Conservation (phyloP, 2,888 invertebrate species). For the Hesperia comma region DNA sequence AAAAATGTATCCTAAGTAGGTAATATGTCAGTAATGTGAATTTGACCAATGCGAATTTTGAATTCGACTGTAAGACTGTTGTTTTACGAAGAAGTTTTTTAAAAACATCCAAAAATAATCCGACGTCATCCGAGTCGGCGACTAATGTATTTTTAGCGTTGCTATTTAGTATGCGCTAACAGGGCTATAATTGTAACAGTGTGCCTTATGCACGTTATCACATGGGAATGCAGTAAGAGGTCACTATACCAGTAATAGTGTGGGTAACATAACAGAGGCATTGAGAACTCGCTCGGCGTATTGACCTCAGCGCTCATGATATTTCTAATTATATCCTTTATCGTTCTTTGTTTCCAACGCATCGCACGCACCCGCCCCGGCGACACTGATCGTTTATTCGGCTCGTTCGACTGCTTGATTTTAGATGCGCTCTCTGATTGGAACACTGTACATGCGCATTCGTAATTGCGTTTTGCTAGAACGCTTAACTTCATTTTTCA, state of each 20-base stretch:
- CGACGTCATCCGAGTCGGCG: slow-evolving; percentile 16
- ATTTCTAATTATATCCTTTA: slow-evolving; percentile 72
- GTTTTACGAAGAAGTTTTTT: neutral
- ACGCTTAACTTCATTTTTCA: neutral
- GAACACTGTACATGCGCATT: neutral
- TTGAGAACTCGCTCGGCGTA: slow-evolving; percentile 61
- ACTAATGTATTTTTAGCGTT: slow-evolving; percentile 25
- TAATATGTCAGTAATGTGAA: too few relatives aligned
- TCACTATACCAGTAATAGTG: slow-evolving; percentile 68
- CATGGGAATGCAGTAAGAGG: slow-evolving; percentile 48
- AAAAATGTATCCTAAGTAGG: too few relatives aligned
- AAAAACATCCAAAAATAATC: slow-evolving; percentile 7
- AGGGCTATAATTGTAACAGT: slow-evolving; percentile 32
- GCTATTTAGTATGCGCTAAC: slow-evolving; percentile 31
- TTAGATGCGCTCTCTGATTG: slow-evolving; percentile 10
- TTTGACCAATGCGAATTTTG: neutral
- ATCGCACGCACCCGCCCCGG: slow-evolving; percentile 48
- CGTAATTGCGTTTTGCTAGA: neutral
- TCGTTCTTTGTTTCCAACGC: slow-evolving; percentile 57
- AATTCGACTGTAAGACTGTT: slow-evolving; percentile 10
- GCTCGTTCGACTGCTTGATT: neutral
- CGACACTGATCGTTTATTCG: slow-evolving; percentile 41
- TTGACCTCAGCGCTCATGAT: slow-evolving; percentile 67
- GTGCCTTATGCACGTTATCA: slow-evolving; percentile 34
- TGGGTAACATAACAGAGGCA: slow-evolving; percentile 58